These are phyloP conservation scores for Pangasius krempfi DNA, from an alignment of 2,797 vertebrate genomes.

Conservation along the genomic window DNA sequence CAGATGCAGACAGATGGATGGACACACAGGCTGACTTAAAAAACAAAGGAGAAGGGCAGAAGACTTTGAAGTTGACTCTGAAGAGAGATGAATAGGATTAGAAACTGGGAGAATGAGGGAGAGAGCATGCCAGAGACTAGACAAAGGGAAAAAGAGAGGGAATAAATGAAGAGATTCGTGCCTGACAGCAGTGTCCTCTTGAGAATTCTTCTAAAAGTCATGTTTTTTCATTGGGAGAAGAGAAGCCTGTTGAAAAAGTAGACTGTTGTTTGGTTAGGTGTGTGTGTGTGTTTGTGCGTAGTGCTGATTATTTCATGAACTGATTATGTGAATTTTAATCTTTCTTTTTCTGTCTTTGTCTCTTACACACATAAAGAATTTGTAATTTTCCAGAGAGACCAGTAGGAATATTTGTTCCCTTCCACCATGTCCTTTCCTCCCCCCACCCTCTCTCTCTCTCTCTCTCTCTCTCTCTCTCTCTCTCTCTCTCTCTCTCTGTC, in stretches of 20 bases:
- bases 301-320: slow-evolving; percentile 36
- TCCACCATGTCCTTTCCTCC: background rate
- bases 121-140: background rate
- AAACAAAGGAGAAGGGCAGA: background rate
- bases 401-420: background rate
- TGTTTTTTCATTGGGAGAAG: slow-evolving; percentile 18
- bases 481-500: background rate
- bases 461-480: background rate
- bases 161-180: slow-evolving; percentile 45
- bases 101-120: slow-evolving; percentile 2
- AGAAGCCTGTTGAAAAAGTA: background rate
- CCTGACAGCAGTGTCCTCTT: slow-evolving; percentile 26
- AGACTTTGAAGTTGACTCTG: slow-evolving; percentile 21
- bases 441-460: background rate
- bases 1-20: background rate
- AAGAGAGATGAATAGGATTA: slow-evolving; percentile 37
- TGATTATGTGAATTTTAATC: slow-evolving; percentile 24
- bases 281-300: slow-evolving; percentile 5
- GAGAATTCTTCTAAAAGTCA: slow-evolving; percentile 30
- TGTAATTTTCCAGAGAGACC: background rate
- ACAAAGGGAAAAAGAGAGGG: slow-evolving; percentile 11
- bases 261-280: slow-evolving; percentile 13
- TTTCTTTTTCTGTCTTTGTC: slow-evolving; percentile 37
- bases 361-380: background rate
- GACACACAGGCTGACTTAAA: background rate